Evolutionary conservation across 2,888 invertebrate species (phyloP).

Genomic region (Celastrina argiolus): DNA sequence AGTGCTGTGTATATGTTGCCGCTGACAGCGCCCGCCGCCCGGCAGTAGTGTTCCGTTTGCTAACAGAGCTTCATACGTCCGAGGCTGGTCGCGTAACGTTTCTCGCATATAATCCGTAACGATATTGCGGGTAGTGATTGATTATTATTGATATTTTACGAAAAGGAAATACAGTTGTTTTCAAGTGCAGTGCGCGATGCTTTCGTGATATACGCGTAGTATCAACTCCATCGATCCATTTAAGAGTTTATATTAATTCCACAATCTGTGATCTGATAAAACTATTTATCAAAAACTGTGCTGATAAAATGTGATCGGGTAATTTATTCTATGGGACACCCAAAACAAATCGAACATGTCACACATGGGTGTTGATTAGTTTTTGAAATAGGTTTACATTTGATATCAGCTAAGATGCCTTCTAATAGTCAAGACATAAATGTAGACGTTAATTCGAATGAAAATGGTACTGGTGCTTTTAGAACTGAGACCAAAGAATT

Average conservation of each 20-base stretch:
- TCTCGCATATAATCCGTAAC: conserved; percentile 46
- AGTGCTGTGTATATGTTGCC: conserved; percentile 51
- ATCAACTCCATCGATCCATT: conserved; percentile 48
- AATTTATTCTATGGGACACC: conserved; percentile 25
- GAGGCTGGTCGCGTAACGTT: conserved; percentile 60
- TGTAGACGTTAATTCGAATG: conserved; percentile 61
- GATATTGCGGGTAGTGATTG: conserved; percentile 57
- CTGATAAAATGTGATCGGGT: conserved; percentile 53
- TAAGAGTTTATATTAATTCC: conserved; percentile 46
- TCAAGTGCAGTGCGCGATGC: conserved; percentile 48
- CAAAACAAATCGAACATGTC: conserved; percentile 24
- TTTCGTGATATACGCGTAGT: conserved; percentile 40
- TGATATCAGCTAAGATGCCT: conserved; percentile 54
- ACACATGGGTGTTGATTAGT: conserved; percentile 21
- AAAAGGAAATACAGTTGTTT: conserved; percentile 39
- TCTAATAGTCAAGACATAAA: conserved; percentile 66
- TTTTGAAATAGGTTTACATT: conserved; percentile 26
- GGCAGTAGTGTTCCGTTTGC: conserved; percentile 58
- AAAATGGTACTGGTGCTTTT: conserved; percentile 45
- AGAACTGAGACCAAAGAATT: conserved; percentile 50
- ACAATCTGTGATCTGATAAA: conserved; percentile 43
- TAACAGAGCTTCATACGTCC: conserved; percentile 62
- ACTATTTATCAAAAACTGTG: conserved; percentile 40
- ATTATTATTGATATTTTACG: conserved; percentile 51
- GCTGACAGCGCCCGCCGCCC: conserved; percentile 61